Evolutionary conservation across 2,888 invertebrate genomes (phyloP).

Genomic region (Eumerus sabulonum): DNA sequence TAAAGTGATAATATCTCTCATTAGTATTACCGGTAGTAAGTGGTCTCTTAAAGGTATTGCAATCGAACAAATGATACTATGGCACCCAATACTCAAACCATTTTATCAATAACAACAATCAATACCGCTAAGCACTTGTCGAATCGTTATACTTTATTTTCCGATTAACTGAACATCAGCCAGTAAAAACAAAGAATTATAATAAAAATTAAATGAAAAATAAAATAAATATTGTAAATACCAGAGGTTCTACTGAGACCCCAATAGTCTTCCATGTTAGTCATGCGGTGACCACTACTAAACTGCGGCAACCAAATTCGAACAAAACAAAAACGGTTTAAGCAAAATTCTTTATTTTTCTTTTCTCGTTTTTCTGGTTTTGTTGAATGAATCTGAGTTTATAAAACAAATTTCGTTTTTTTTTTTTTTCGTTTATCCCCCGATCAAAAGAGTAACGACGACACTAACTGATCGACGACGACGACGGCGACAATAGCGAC

Average conservation of each 20-base stretch:
- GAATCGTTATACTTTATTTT: constrained; percentile 37
- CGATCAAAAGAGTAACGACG: constrained; percentile 26
- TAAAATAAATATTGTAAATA: constrained; percentile 69
- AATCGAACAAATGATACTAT: background rate
- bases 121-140: constrained; percentile 14
- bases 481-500: constrained; percentile 47
- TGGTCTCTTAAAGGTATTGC: background rate
- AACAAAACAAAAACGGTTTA: constrained; percentile 45
- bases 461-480: constrained; percentile 8
- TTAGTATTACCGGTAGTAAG: background rate
- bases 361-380: constrained; percentile 47
- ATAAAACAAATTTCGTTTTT: constrained; percentile 12
- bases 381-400: constrained; percentile 52
- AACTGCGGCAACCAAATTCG: constrained; percentile 66
- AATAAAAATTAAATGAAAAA: constrained; percentile 32
- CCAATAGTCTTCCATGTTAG: constrained; percentile 77
- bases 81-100: constrained; percentile 41
- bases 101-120: constrained; percentile 32
- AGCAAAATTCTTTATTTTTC: constrained; percentile 38
- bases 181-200: constrained; percentile 34
- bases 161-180: constrained; percentile 49
- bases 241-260: constrained; percentile 79
- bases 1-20: constrained; percentile 48
- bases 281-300: constrained; percentile 70
- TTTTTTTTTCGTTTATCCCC: constrained; percentile 33